Conservation (phyloP, 53 echinoderm and acorn worm genomes). For the Holothuria leucospilota region DNA sequence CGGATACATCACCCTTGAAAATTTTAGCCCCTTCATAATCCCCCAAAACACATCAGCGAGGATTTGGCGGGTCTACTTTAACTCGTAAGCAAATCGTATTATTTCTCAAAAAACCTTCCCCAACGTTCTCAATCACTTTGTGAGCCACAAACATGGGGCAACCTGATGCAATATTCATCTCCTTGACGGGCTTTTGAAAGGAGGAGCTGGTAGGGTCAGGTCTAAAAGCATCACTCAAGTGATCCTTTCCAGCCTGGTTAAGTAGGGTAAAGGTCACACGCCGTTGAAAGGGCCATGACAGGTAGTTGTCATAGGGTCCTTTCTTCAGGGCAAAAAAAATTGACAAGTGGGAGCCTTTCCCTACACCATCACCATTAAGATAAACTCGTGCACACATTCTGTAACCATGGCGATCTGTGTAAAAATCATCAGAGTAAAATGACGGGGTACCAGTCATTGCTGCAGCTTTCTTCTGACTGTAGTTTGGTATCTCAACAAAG, state of each 20-base stretch:
- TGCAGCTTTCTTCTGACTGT: neutral
- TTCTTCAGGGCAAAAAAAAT: neutral
- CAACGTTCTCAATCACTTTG: conserved; percentile 36
- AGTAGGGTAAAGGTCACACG: conserved; percentile 7
- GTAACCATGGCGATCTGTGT: conserved; percentile 4
- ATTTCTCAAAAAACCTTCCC: conserved; percentile 22
- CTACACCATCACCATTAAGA: conserved; percentile 34
- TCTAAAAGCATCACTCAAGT: conserved; percentile 65
- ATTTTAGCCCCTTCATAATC: too few relatives aligned
- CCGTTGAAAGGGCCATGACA: conserved; percentile 2
- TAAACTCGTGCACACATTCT: neutral
- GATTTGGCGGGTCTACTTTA: neutral
- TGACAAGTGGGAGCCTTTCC: conserved; percentile 29
- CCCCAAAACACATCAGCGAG: too few relatives aligned
- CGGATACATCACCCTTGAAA: too few relatives aligned
- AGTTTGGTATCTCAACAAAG: neutral
- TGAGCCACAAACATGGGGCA: conserved; percentile 75
- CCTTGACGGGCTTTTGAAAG: conserved; percentile 65
- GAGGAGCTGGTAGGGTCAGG: conserved; percentile 70
- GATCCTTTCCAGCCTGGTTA: conserved; percentile 36
- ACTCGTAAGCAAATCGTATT: conserved; percentile 35
- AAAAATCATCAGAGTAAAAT: neutral
- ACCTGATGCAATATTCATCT: conserved; percentile 88
- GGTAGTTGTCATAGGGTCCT: neutral
- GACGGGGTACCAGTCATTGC: neutral